phyloP scores from a whole-genome alignment of 1,140 invertebrate genomes.

The Magallana gigas region DNA sequence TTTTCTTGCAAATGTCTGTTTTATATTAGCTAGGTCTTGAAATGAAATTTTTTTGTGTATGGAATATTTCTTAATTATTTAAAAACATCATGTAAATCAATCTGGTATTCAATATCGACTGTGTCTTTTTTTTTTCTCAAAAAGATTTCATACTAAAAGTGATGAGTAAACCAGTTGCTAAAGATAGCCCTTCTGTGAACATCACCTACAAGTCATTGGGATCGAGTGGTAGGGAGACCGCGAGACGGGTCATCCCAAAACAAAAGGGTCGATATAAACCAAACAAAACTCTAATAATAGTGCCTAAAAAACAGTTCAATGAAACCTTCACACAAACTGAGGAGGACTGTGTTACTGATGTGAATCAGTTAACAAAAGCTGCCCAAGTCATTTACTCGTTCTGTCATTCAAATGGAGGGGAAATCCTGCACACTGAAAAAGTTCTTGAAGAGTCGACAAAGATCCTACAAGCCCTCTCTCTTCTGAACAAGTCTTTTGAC shows the following conservation, averaged over 20 bases:
- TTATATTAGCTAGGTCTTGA: too few relatives aligned
- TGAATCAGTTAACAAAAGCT: constrained; percentile 7
- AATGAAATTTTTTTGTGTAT: too few relatives aligned
- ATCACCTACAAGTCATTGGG: not conserved
- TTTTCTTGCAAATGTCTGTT: too few relatives aligned
- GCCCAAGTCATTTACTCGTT: not conserved
- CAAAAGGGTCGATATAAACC: not conserved
- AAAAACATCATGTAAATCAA: too few relatives aligned
- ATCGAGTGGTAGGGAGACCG: not conserved
- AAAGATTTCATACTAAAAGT: not conserved
- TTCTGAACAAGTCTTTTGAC: constrained; percentile 12
- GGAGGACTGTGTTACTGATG: not conserved
- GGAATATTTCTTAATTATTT: too few relatives aligned
- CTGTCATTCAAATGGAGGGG: not conserved
- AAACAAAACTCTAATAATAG: not conserved
- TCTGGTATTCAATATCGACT: too few relatives aligned
- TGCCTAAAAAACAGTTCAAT: not conserved
- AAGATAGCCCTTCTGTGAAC: not conserved
- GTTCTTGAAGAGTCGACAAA: not conserved
- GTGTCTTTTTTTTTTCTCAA: too few relatives aligned
- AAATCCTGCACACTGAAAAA: not conserved
- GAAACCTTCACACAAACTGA: not conserved
- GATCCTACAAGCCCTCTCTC: not conserved
- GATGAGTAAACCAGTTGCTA: not conserved
- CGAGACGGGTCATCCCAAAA: not conserved